These are phyloP conservation scores for Germaria angustata DNA, from an alignment of 2,888 invertebrate genomes.

Conservation along the genomic window DNA sequence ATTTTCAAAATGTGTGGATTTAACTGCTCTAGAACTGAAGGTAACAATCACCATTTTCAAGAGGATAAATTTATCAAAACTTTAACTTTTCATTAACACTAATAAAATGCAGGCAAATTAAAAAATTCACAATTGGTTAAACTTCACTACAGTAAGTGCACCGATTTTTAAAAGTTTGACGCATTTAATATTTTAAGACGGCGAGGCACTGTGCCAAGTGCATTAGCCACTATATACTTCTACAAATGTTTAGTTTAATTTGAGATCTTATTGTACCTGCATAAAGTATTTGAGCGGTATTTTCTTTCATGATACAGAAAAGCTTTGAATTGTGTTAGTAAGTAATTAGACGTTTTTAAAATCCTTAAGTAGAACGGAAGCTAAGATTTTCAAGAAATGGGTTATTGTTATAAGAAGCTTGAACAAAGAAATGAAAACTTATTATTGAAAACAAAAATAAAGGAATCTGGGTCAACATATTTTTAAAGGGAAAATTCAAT, in stretches of 20 bases:
- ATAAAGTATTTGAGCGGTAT: neutral
- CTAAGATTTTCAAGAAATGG: neutral
- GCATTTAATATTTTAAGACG: neutral
- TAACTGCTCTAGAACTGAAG: no score
- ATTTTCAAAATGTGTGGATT: no score
- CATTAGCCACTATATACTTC: no score
- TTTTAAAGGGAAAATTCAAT: neutral
- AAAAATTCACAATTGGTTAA: no score
- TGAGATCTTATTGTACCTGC: neutral
- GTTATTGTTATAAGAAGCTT: neutral
- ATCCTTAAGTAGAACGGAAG: slow-evolving; percentile 53
- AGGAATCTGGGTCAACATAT: neutral
- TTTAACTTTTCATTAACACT: no score
- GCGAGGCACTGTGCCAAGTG: neutral
- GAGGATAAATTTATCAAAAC: no score
- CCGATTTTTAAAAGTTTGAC: no score
- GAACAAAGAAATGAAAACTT: neutral
- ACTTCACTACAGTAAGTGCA: no score
- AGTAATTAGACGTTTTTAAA: slow-evolving; percentile 1
- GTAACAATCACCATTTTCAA: no score
- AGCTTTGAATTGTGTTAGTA: slow-evolving; percentile 60
- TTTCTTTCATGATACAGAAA: neutral
- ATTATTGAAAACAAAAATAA: neutral
- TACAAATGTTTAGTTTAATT: no score
- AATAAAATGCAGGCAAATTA: no score